Percentiles rank a stretch among this genome's conserved stretches.
Conservation (phyloP, 2,113 vertebrate species). For the Neopipo cinnamomea region DNA sequence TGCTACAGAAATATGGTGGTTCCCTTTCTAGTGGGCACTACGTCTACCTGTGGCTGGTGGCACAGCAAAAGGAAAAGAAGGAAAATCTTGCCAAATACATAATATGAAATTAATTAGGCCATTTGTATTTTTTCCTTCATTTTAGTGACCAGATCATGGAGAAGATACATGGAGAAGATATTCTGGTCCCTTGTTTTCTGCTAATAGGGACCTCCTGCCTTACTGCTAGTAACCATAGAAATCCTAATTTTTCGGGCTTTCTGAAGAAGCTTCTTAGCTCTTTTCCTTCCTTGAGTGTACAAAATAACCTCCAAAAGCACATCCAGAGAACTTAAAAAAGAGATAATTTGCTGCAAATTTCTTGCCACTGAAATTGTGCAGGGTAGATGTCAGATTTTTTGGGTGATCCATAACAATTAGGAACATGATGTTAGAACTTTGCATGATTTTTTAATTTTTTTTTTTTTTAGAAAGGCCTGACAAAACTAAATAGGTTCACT, state of each 20-base stretch:
- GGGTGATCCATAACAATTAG: neutral
- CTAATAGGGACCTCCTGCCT: neutral
- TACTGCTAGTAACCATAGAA: neutral
- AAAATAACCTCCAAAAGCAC: neutral
- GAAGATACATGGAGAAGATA: neutral
- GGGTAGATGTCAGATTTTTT: neutral
- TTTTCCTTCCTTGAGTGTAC: neutral
- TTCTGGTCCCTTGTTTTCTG: neutral
- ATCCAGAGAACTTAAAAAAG: neutral
- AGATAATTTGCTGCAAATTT: neutral
- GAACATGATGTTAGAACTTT: neutral
- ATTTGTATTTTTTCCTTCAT: neutral
- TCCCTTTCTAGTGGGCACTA: neutral
- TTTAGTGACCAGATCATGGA: neutral
- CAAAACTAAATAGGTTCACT: neutral
- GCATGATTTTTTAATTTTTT: neutral
- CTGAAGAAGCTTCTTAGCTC: neutral
- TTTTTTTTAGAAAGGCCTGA: neutral
- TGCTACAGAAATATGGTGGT: neutral
- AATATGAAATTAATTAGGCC: neutral
- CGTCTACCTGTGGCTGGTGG: neutral
- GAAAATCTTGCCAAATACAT: neutral
- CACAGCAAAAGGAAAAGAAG: neutral
- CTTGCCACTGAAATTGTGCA: neutral
- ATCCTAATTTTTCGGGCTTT: neutral